Evolutionary conservation across 2,888 invertebrate species (phyloP).

Genomic region (Bhutanitis thaidina): DNA sequence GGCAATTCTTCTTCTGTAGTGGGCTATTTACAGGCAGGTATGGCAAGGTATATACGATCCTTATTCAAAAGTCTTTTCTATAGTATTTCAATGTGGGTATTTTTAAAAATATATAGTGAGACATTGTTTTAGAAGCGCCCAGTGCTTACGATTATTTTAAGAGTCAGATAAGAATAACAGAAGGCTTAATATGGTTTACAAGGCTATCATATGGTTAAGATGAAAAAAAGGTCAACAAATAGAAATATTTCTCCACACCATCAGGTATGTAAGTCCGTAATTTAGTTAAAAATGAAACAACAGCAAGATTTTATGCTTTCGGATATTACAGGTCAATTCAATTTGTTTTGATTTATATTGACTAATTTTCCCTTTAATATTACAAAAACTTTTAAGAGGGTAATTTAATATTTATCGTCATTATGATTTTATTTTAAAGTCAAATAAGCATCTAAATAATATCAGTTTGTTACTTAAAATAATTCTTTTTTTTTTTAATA

Average conservation of each 20-base stretch:
- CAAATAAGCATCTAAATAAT: constrained; percentile 28
- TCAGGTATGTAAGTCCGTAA: constrained; percentile 14
- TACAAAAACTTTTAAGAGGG: constrained; percentile 12
- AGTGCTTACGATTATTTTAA: too few relatives aligned
- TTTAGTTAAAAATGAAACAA: background rate
- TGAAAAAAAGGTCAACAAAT: constrained; percentile 12
- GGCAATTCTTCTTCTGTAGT: too few relatives aligned
- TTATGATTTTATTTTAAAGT: constrained; percentile 20
- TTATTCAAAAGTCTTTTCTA: too few relatives aligned
- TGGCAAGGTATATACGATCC: too few relatives aligned
- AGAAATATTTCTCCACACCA: constrained; percentile 7
- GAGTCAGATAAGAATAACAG: too few relatives aligned
- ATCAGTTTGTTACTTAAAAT: constrained; percentile 10
- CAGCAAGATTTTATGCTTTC: background rate
- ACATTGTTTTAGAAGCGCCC: too few relatives aligned
- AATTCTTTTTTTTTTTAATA: constrained; percentile 1
- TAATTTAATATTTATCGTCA: constrained; percentile 28
- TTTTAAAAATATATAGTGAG: too few relatives aligned
- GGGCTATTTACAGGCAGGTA: too few relatives aligned
- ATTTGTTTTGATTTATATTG: background rate
- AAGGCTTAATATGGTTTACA: too few relatives aligned
- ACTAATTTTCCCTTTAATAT: background rate
- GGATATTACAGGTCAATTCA: too few relatives aligned
- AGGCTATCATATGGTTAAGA: background rate
- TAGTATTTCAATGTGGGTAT: too few relatives aligned